Evolutionary conservation across 2,888 invertebrate genomes (phyloP).

Genomic region (Drosophila nr. medialis): DNA sequence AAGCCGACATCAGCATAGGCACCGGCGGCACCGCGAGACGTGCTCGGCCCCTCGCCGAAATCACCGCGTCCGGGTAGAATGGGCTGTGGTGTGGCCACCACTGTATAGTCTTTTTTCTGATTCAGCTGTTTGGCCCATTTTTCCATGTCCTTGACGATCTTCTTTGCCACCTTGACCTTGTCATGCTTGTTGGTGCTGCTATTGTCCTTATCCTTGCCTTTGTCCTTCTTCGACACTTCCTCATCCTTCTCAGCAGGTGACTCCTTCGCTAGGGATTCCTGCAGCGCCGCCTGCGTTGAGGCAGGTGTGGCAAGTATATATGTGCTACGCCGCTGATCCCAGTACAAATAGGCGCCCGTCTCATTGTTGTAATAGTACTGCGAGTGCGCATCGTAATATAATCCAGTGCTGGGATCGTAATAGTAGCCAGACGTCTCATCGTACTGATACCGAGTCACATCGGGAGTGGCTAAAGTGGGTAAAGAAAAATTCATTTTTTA

Average conservation of each 20-base stretch:
- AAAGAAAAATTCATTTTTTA: not conserved
- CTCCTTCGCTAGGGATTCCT: conserved; percentile 71
- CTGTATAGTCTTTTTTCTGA: conserved; percentile 93
- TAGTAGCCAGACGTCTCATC: conserved; percentile 98
- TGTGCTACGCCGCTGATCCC: conserved; percentile 91
- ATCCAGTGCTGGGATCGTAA: conserved; percentile 95
- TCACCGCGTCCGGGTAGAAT: conserved; percentile 69
- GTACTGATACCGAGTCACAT: conserved; percentile 95
- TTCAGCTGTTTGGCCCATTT: conserved; percentile 98
- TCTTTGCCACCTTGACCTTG: conserved; percentile 98
- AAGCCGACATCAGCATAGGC: conserved; percentile 97
- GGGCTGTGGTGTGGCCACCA: conserved; percentile 82
- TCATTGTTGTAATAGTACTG: conserved; percentile 98
- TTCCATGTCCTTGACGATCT: conserved; percentile 95
- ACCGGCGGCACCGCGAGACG: conserved; percentile 56
- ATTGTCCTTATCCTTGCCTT: conserved; percentile 86
- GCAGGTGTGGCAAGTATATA: conserved; percentile 85
- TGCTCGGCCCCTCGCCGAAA: conserved; percentile 59
- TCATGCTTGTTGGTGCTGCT: conserved; percentile 88
- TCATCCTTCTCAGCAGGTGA: conserved; percentile 52
- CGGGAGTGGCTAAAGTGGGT: conserved; percentile 88
- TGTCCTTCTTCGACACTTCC: conserved; percentile 83
- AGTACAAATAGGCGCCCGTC: conserved; percentile 96
- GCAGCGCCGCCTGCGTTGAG: conserved; percentile 81
- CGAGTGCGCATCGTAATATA: conserved; percentile 98